Conservation (phyloP, 2,797 vertebrate genomes). For the Ambastaia sidthimunki region DNA sequence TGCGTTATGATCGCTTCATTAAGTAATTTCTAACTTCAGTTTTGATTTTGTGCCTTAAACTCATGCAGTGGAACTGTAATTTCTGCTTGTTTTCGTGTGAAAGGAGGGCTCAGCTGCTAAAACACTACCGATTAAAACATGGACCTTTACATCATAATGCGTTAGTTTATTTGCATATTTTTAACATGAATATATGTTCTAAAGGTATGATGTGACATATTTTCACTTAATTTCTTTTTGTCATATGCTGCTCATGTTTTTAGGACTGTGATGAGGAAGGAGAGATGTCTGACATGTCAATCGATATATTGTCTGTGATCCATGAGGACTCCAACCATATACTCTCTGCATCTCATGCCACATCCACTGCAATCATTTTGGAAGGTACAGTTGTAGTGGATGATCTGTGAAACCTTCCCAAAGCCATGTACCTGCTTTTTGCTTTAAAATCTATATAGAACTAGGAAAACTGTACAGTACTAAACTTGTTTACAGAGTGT, state of each 20-base stretch:
- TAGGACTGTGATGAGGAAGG: too few species aligned
- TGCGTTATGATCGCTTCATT: not conserved
- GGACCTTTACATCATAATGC: too few species aligned
- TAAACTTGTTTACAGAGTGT: too few species aligned
- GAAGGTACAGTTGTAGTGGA: not conserved
- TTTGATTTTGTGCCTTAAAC: not conserved
- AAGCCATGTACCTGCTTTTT: not conserved
- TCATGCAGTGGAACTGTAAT: not conserved
- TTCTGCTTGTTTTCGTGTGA: slow-evolving; percentile 1
- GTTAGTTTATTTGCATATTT: too few species aligned
- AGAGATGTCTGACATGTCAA: too few species aligned
- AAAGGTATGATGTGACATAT: too few species aligned
- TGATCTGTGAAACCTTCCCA: not conserved
- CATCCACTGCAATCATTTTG: not conserved
- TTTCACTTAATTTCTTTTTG: too few species aligned
- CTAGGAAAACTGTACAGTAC: too few species aligned
- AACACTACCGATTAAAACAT: not conserved
- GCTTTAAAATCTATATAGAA: not conserved
- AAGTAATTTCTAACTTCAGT: not conserved
- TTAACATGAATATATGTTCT: too few species aligned
- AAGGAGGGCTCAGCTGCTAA: not conserved
- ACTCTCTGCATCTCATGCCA: not conserved
- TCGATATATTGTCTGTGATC: not conserved
- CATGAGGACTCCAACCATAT: not conserved
- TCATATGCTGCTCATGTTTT: too few species aligned